Percentiles rank a stretch among this genome's conserved stretches.
Evolutionary conservation across 2,888 invertebrate genomes (phyloP).

Genomic region (Fabriciana adippe): DNA sequence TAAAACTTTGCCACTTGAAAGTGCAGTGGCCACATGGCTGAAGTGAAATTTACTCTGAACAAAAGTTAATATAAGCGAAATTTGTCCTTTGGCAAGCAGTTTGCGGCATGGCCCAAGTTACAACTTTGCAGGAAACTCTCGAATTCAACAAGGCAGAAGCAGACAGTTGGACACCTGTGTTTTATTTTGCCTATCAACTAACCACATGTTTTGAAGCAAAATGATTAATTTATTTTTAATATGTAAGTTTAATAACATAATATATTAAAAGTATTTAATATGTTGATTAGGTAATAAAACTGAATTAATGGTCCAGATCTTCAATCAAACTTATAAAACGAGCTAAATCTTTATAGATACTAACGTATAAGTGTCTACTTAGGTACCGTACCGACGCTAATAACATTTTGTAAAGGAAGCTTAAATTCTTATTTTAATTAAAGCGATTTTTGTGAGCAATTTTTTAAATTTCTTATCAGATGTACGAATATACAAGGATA

Average conservation of each 20-base stretch:
- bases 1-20: conserved; percentile 77
- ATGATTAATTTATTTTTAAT: too few relatives aligned
- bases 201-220: not conserved
- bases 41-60: conserved; percentile 74
- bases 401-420: conserved; percentile 50
- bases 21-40: conserved; percentile 71
- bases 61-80: conserved; percentile 80
- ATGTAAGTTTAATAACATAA: too few relatives aligned
- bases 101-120: conserved; percentile 59
- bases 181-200: conserved; percentile 25
- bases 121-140: conserved; percentile 55
- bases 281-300: not conserved
- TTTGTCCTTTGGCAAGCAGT: conserved; percentile 72
- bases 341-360: too few relatives aligned
- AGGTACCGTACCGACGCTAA: not conserved
- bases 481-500: conserved; percentile 67
- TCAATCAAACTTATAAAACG: too few relatives aligned
- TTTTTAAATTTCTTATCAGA: conserved; percentile 73
- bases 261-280: too few relatives aligned
- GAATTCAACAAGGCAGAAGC: conserved; percentile 44
- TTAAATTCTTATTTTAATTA: conserved; percentile 70
- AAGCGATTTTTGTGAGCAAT: conserved; percentile 61
- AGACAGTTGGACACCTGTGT: conserved; percentile 52
- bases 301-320: too few relatives aligned
- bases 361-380: too few relatives aligned